Evolutionary conservation across 2,113 vertebrate genomes (phyloP).

Genomic region (Lophochroa leadbeateri): DNA sequence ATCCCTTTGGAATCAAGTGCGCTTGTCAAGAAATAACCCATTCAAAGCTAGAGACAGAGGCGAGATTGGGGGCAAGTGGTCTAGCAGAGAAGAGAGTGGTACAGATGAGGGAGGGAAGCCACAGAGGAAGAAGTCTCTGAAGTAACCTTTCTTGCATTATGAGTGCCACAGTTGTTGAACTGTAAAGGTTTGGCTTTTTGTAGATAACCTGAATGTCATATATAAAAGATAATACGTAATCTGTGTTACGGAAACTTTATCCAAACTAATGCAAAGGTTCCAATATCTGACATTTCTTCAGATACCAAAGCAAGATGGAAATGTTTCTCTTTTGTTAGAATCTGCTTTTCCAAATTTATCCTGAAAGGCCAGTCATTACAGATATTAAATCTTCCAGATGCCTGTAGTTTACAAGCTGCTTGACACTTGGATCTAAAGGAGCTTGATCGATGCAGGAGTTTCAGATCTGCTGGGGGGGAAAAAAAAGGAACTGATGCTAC

Average conservation of each 20-base stretch:
- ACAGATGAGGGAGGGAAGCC: not conserved
- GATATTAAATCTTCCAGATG: not conserved
- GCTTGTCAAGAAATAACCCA: not conserved
- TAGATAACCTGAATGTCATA: conserved; percentile 1
- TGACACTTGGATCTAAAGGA: not conserved
- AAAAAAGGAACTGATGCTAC: not conserved
- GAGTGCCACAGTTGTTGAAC: not conserved
- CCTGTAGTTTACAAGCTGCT: not conserved
- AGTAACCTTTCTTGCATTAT: not conserved
- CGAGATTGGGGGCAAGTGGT: not conserved
- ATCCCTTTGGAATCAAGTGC: not conserved
- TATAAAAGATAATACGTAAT: not conserved
- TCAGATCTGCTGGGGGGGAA: not conserved
- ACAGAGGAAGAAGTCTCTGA: not conserved
- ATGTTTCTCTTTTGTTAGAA: not conserved
- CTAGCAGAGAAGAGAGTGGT: not conserved
- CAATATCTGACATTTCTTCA: not conserved
- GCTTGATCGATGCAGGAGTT: not conserved
- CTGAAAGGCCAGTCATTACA: not conserved
- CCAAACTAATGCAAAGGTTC: not conserved
- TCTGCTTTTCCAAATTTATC: not conserved
- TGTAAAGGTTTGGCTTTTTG: not conserved
- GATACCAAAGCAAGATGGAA: not conserved
- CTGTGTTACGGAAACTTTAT: not conserved
- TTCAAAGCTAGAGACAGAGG: not conserved